A percentile compares a stretch with the other conserved stretches of the same genome.
phyloP scores from a whole-genome alignment of 2,797 vertebrate genomes.

The Hyperoplus lanceolatus region DNA sequence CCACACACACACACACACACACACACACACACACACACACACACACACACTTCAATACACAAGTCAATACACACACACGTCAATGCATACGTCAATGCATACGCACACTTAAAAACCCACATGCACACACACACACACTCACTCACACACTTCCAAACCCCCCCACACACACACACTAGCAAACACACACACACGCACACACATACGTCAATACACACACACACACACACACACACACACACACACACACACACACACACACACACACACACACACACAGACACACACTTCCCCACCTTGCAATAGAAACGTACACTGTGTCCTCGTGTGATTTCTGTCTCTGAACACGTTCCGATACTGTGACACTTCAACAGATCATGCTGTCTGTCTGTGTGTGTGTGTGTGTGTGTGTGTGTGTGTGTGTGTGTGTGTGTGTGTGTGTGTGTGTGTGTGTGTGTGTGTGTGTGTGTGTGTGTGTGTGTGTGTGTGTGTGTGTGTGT shows the following conservation, averaged over 20 bases:
- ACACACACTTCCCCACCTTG: slow-evolving; percentile 9
- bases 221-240: slow-evolving; percentile 8
- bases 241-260: slow-evolving; percentile 11
- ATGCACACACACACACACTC: too few relatives aligned
- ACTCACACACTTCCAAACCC: too few relatives aligned
- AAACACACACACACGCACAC: slow-evolving; percentile 5
- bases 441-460: too few relatives aligned
- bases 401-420: too few relatives aligned
- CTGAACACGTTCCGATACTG: background rate
- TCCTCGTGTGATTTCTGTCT: slow-evolving; percentile 12
- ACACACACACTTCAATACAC: too few relatives aligned
- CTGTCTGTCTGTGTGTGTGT: background rate
- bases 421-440: too few relatives aligned
- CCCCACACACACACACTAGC: background rate
- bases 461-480: too few relatives aligned
- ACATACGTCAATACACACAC: background rate
- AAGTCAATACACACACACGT: background rate
- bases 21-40: background rate
- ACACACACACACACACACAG: background rate
- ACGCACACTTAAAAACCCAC: background rate
- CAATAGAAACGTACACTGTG: slow-evolving; percentile 24
- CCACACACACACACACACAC: slow-evolving; percentile 28
- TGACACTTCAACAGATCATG: background rate
- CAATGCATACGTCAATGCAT: background rate
- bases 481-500: too few relatives aligned